Percentiles rank a stretch among this genome's conserved stretches.
Conservation (phyloP, 2,797 vertebrate genomes). For the Chaetodon trifasciatus region DNA sequence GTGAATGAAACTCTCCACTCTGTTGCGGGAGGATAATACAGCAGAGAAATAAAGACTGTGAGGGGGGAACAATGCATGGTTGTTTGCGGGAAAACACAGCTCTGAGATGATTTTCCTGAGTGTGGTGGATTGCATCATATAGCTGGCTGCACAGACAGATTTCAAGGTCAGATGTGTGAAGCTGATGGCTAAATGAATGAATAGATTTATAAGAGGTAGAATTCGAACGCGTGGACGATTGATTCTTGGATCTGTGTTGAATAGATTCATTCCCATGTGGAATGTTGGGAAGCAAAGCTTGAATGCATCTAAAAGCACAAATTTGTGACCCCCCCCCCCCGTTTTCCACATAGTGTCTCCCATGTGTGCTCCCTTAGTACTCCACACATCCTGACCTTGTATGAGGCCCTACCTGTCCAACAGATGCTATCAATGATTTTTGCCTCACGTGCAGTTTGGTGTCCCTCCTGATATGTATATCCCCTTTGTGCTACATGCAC, state of each 20-base stretch:
- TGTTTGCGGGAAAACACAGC: conserved; percentile 5
- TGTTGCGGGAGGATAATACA: neutral
- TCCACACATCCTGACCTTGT: conserved; percentile 37
- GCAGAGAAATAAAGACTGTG: neutral
- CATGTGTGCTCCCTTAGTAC: neutral
- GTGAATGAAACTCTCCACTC: conserved; percentile 2
- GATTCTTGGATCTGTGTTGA: conserved; percentile 28
- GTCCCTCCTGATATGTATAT: conserved; percentile 5
- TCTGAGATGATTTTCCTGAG: conserved; percentile 1
- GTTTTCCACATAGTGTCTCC: conserved; percentile 5
- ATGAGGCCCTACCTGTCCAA: conserved; percentile 15
- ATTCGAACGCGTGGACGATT: conserved; percentile 19
- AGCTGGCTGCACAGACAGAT: conserved; percentile 9
- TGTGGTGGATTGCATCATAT: conserved; percentile 10
- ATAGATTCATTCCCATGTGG: conserved; percentile 32
- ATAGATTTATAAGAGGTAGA: conserved; percentile 18
- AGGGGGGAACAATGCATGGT: neutral
- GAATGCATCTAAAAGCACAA: neutral
- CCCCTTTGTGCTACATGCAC: neutral
- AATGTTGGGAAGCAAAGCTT: neutral
- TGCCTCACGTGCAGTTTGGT: conserved; percentile 33
- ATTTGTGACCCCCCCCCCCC: neutral
- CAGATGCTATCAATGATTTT: conserved; percentile 33
- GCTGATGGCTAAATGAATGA: conserved; percentile 26
- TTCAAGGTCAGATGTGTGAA: conserved; percentile 36